A percentile compares a stretch with the other conserved stretches of the same genome.
Evolutionary conservation across 1,140 invertebrate species (phyloP).

Genomic region (Drosophila gunungcola): DNA sequence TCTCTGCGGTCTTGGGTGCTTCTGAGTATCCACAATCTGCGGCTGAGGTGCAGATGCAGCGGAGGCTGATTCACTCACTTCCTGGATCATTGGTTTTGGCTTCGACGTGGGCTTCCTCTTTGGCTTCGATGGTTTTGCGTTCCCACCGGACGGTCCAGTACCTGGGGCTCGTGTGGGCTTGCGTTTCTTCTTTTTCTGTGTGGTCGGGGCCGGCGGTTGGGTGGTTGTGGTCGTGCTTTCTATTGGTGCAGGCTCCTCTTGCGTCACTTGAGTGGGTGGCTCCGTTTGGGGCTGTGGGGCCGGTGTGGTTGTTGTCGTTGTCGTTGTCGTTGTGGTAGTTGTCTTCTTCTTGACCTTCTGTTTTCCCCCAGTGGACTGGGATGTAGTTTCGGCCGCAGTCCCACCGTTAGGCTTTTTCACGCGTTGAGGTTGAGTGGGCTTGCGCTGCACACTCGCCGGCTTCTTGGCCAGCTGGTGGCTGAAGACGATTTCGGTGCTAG

Average conservation of each 20-base stretch:
- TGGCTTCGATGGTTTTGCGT: constrained; percentile 49
- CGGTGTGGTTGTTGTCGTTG: constrained; percentile 47
- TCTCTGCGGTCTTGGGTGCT: constrained; percentile 47
- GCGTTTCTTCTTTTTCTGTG: constrained; percentile 74
- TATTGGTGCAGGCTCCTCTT: constrained; percentile 24
- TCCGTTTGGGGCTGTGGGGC: constrained; percentile 39
- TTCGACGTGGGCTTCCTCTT: constrained; percentile 74
- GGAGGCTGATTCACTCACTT: constrained; percentile 3
- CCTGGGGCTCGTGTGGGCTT: constrained; percentile 75
- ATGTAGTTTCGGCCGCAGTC: constrained; percentile 6
- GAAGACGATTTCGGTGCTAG: constrained; percentile 29
- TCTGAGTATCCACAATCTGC: constrained; percentile 39
- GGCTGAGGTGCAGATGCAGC: constrained; percentile 25
- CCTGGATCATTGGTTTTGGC: constrained; percentile 36
- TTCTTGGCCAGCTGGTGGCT: constrained; percentile 65
- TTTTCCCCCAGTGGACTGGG: constrained; percentile 41
- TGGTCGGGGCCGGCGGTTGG: constrained; percentile 41
- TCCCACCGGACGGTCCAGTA: constrained; percentile 11
- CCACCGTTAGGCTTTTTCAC: constrained; percentile 64
- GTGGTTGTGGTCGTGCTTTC: constrained; percentile 54
- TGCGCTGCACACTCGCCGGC: constrained; percentile 49
- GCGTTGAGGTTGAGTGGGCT: constrained; percentile 63
- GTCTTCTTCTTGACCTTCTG: constrained; percentile 75
- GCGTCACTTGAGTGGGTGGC: constrained; percentile 23
- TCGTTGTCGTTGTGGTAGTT: constrained; percentile 54